Base-by-base conservation (phyloP, 2,797 vertebrate genomes). In the Chloroceryle inda region DNA sequence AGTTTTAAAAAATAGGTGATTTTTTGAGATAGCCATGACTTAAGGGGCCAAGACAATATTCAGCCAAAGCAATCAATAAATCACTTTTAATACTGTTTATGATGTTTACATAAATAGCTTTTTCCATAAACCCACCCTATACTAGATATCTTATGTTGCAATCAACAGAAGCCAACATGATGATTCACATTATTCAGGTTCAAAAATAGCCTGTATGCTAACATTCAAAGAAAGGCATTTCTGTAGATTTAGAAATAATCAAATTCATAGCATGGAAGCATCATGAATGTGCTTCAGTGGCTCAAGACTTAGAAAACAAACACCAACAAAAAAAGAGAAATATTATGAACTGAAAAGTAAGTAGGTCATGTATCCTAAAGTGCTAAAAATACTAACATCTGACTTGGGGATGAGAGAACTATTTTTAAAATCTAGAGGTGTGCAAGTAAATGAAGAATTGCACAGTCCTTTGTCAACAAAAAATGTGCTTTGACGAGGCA, bases 341-440 rank as follows among this genome's bases (percentile, higher is more conserved):
- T n/a, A 29, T 67, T 35, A 47, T 2, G 0, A 45, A 78, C 53
- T 42, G 20, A 89, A 84, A 96, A 96, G 33, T 72, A 96, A 90
- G 80, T 94, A 92, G 95, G 91, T 93, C 92, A 85, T 22, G 45
- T 91, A 74, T 27, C 77, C 29, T 45, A n/a, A 91, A 79, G 64
- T 77, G 49, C 35, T 88, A 94, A 94, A 93, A 85, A 81, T 44
- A 61, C 68, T 68, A 72, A 68, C 47, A 77, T 72, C 72, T 94
- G 64, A 92, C 77, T 66, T 85, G 87, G 73, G 53, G 35, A 49
- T 35, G 37, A 76, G 21, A 81, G 21, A 77, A 94, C 40, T 80
- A 13, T 42, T 96, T 93, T 89, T 80, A 83, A 89, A 95, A 91
- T 44, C 75, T 40, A 72, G 38, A 94, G 29, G 21, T 63, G 20